Base-by-base conservation (phyloP, 1,140 invertebrate genomes). In the Drosophila sp. region DNA sequence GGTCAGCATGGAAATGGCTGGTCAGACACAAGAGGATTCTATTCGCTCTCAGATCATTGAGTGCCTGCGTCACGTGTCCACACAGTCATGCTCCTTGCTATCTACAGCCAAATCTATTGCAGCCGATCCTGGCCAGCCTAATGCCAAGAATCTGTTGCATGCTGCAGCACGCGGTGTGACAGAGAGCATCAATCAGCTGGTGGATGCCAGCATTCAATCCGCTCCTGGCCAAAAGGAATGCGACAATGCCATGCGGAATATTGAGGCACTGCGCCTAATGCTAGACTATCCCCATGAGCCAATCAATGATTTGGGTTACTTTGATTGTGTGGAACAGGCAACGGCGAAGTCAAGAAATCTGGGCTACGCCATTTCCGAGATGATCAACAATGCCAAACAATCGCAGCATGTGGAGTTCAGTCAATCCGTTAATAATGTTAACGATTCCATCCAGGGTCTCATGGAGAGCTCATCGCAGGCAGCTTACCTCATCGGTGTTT, bases 151-250 rank as follows among this genome's bases (percentile, higher is more conserved):
- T 93, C 95, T 98, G 67, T 92, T 98, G 0, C 95, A 96, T 8
- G 95, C 96, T 1, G 97, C 98, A 29, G 97, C 97, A 0, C 94
- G 97, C 44, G 95, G 96, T 2, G 97, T 99, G 4, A 98, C 97
- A 1, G 98, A 99, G 74, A 97, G 96, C 85, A 98, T 99, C 66
- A 99, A 99, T 91, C 95, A 97, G 76, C 93, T 99, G 41, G 96
- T 98, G 74, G 96, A 97, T 92, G 95, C 96, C 57, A 97, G 96
- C 91, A 97, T 96, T 3, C 95, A 95, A 47, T 96, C 96, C 1
- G 96, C 97, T 0, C 97, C 98, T 92, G 97, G 98, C 0, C 97
- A 99, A 93, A 98, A 97, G 91, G 98, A 99, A 90, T 99, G 98
- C 92, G 98, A 98, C 89, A 98, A 97, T 90, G 98, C 98, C 1